These are phyloP conservation scores for Melolontha melolontha DNA, from an alignment of 2,888 invertebrate genomes.

Conservation along the genomic window DNA sequence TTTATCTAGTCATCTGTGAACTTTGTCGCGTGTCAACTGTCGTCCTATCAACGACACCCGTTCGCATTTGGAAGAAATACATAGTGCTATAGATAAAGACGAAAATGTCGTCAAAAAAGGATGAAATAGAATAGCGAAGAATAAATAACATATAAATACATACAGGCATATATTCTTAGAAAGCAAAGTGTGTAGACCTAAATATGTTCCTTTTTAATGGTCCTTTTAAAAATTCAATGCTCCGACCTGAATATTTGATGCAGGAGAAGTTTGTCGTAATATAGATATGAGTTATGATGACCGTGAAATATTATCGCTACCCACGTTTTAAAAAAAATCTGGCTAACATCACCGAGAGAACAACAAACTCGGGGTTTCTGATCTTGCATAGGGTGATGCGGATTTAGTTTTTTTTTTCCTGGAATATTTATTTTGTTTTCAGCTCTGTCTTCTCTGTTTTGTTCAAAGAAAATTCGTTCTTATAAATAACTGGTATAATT, in stretches of 20 bases:
- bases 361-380: slow-evolving; percentile 3
- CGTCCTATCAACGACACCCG: slow-evolving; percentile 8
- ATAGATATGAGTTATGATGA: slow-evolving; percentile 29
- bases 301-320: slow-evolving; percentile 6
- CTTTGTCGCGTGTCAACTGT: slow-evolving; percentile 47
- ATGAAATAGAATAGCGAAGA: background rate
- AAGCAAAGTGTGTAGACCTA: slow-evolving; percentile 1
- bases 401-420: background rate
- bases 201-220: slow-evolving; percentile 18
- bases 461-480: background rate
- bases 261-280: background rate
- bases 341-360: slow-evolving; percentile 6
- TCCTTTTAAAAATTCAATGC: slow-evolving; percentile 23
- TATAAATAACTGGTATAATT: slow-evolving; percentile 8
- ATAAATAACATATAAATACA: background rate
- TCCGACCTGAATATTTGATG: slow-evolving; percentile 27
- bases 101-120: background rate
- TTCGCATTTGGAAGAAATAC: background rate
- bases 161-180: background rate
- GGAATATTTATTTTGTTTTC: slow-evolving; percentile 14
- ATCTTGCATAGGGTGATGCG: slow-evolving; percentile 10
- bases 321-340: slow-evolving; percentile 8
- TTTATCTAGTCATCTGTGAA: slow-evolving; percentile 49
- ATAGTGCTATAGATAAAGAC: slow-evolving; percentile 3
- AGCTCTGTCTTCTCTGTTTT: background rate